These are phyloP conservation scores for Clarias laeviceps DNA, from an alignment of 2,797 vertebrate genomes.

Conservation along the genomic window DNA sequence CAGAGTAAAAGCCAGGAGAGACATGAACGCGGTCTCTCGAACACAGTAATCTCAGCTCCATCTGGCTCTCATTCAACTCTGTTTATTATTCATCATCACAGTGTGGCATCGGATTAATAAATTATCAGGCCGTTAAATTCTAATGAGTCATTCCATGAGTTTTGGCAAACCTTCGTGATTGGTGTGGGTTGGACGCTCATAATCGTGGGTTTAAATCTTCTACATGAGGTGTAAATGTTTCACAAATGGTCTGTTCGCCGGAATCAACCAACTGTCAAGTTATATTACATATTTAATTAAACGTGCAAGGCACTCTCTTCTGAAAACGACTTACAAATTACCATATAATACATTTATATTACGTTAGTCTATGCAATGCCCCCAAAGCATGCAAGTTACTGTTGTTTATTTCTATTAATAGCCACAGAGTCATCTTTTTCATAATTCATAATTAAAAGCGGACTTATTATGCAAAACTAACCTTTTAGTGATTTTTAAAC, in stretches of 20 bases:
- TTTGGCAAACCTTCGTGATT: background rate
- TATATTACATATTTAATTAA: background rate
- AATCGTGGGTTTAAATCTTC: background rate
- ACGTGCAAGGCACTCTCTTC: background rate
- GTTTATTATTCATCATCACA: conserved; percentile 57
- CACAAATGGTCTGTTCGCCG: background rate
- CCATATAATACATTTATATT: background rate
- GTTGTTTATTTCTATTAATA: background rate
- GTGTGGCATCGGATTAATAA: conserved; percentile 57
- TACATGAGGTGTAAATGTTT: background rate
- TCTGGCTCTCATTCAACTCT: conserved; percentile 52
- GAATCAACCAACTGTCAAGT: background rate
- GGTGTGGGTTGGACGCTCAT: background rate
- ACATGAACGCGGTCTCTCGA: conserved; percentile 8
- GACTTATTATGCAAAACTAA: too few species aligned
- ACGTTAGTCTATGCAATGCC: background rate
- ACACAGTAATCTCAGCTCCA: conserved; percentile 11
- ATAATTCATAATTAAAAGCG: background rate
- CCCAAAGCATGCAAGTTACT: background rate
- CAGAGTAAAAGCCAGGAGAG: background rate
- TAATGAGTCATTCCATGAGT: conserved; percentile 28
- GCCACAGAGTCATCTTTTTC: background rate
- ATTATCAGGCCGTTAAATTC: conserved; percentile 47
- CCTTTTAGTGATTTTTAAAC: too few species aligned
- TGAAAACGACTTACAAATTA: background rate